phyloP scores from a whole-genome alignment of 1,140 invertebrate species.

The Asobara japonica region DNA sequence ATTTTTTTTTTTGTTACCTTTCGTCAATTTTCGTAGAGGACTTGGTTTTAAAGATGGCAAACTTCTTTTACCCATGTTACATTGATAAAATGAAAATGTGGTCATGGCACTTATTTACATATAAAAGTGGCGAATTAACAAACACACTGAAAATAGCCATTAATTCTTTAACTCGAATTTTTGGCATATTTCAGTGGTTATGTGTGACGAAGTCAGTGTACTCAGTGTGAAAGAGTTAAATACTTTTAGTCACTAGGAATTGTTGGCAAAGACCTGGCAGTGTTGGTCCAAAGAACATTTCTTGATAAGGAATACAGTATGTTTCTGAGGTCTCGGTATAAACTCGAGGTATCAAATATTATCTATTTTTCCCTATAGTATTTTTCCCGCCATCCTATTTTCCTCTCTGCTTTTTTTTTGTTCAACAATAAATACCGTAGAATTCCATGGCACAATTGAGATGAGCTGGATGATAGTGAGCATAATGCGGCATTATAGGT shows the following conservation, averaged over 20 bases:
- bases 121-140: neutral
- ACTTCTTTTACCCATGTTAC: neutral
- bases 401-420: slow-evolving; percentile 9
- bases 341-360: neutral
- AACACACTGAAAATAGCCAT: neutral
- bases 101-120: neutral
- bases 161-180: neutral
- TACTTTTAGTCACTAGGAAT: neutral
- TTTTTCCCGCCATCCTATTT: neutral
- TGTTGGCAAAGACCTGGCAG: slow-evolving; percentile 1
- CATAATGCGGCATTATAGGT: slow-evolving; percentile 56
- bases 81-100: neutral
- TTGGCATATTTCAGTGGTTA: no score
- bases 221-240: neutral
- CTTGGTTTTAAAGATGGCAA: no score
- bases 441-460: slow-evolving; percentile 67
- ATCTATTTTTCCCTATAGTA: neutral
- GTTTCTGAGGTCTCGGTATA: neutral
- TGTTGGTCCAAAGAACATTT: neutral
- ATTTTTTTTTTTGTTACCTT: neutral
- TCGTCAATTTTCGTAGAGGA: no score
- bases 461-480: slow-evolving; percentile 62
- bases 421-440: slow-evolving; percentile 63
- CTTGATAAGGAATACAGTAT: neutral
- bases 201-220: no score